A percentile compares a stretch with the other conserved stretches of the same genome.
Evolutionary conservation across 2,797 vertebrate species (phyloP).

Genomic region (Myripristis jacobus): DNA sequence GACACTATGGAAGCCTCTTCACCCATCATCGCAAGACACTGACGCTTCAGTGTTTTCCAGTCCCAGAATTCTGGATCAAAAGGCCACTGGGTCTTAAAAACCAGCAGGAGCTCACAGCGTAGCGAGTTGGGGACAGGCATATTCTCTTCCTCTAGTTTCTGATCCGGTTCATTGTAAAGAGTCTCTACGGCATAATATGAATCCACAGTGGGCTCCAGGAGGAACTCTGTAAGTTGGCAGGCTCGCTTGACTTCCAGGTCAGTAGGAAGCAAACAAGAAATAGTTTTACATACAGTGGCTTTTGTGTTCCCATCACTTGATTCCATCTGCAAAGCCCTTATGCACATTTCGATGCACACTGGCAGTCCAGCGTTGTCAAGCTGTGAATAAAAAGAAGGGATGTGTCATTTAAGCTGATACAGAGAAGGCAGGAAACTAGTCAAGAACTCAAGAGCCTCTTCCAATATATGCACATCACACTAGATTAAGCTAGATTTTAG

Average conservation of each 20-base stretch:
- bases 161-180: slow-evolving; percentile 97
- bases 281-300: slow-evolving; percentile 96
- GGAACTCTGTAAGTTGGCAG: slow-evolving; percentile 97
- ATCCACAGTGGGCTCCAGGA: slow-evolving; percentile 96
- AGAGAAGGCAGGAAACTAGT: neutral
- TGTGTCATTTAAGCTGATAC: neutral
- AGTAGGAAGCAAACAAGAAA: slow-evolving; percentile 93
- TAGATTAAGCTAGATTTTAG: no score
- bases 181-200: slow-evolving; percentile 97
- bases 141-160: slow-evolving; percentile 94
- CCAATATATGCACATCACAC: no score
- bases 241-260: slow-evolving; percentile 97
- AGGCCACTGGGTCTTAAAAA: slow-evolving; percentile 98
- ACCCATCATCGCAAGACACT: slow-evolving; percentile 96
- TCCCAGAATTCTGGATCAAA: slow-evolving; percentile 99
- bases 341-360: slow-evolving; percentile 93
- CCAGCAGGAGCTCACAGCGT: slow-evolving; percentile 94
- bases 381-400: slow-evolving; percentile 58
- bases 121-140: slow-evolving; percentile 97
- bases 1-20: slow-evolving; percentile 98
- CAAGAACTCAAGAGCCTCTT: neutral
- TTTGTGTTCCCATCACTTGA: slow-evolving; percentile 91
- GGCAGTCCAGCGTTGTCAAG: slow-evolving; percentile 89
- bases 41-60: slow-evolving; percentile 97
- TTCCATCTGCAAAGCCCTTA: slow-evolving; percentile 92